phyloP scores from a whole-genome alignment of 2,888 invertebrate species.

The Drosophila eohydei region DNA sequence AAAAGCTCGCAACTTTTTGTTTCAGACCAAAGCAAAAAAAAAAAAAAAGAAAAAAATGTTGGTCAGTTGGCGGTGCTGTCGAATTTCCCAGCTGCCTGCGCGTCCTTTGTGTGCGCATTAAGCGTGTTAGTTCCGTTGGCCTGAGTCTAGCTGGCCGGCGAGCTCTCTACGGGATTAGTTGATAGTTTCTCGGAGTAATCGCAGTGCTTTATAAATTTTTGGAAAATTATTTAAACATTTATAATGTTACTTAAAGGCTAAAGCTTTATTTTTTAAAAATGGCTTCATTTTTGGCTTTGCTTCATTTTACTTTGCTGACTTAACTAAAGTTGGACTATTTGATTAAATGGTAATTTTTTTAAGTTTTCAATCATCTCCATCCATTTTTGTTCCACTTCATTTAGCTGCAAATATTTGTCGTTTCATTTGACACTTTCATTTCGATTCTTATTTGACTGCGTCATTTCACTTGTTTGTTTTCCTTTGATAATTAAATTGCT shows the following conservation, averaged over 20 bases:
- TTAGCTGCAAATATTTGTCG: neutral
- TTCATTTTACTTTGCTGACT: no score
- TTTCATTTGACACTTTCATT: neutral
- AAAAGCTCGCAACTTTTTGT: constrained; percentile 56
- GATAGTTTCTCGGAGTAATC: constrained; percentile 34
- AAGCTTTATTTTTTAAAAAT: no score
- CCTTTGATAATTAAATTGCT: neutral
- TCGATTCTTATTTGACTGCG: neutral
- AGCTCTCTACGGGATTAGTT: constrained; percentile 34
- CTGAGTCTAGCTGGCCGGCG: neutral
- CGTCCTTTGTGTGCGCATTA: constrained; percentile 44
- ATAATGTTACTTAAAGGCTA: no score
- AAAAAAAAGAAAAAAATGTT: constrained; percentile 42
- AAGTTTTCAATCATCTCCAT: neutral
- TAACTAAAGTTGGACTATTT: no score
- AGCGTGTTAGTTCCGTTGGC: constrained; percentile 48
- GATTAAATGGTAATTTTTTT: no score
- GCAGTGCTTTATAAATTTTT: neutral
- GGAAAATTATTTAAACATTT: neutral
- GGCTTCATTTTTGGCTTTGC: no score
- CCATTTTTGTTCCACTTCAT: neutral
- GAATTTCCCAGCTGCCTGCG: constrained; percentile 4
- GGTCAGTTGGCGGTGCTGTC: constrained; percentile 12
- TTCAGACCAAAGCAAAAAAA: constrained; percentile 16
- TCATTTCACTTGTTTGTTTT: neutral